Evolutionary conservation across 1,140 invertebrate genomes (phyloP).

Genomic region (Orchestia grillus): DNA sequence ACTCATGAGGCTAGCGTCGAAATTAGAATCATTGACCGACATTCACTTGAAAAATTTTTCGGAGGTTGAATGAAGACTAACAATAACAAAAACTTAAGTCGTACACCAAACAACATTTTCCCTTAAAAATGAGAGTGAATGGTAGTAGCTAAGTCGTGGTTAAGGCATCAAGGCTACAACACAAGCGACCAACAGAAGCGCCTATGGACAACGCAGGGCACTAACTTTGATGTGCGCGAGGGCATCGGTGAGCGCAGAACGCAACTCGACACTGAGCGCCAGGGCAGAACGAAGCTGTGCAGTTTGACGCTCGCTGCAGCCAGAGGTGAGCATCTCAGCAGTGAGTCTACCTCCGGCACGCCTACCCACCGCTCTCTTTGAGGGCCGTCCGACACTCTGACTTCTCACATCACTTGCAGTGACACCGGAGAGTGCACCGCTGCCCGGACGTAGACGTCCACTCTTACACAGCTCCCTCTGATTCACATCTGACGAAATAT

Average conservation of each 20-base stretch:
- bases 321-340: slow-evolving; percentile 2
- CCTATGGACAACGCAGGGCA: neutral
- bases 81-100: neutral
- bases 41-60: neutral
- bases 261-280: slow-evolving; percentile 33
- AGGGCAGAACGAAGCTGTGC: slow-evolving; percentile 34
- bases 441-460: neutral
- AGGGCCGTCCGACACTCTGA: neutral
- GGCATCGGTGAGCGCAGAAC: slow-evolving; percentile 40
- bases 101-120: neutral
- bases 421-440: neutral
- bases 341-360: neutral
- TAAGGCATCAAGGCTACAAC: neutral
- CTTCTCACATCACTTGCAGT: neutral
- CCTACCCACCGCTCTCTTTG: neutral
- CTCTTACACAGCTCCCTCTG: neutral
- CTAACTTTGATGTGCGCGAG: slow-evolving; percentile 48
- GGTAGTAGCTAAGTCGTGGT: neutral
- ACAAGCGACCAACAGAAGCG: neutral
- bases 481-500: neutral
- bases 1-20: neutral
- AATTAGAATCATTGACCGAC: neutral
- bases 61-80: neutral
- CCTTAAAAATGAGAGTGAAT: neutral
- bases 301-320: slow-evolving; percentile 37